phyloP scores from a whole-genome alignment of 2,797 vertebrate genomes.

The Ibycter americanus region DNA sequence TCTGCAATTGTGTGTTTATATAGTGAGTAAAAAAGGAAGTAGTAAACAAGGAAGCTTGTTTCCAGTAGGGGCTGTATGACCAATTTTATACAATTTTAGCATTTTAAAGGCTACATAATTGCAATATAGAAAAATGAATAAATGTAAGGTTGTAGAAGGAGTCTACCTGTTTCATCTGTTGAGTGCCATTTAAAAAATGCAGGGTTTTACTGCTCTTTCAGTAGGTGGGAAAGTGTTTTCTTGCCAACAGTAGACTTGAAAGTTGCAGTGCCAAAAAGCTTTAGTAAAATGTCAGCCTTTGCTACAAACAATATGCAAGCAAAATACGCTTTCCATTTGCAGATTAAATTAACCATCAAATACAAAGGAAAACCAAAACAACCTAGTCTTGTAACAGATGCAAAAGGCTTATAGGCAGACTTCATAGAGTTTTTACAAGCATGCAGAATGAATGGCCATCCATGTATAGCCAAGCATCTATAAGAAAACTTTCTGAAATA shows the following conservation, averaged over 20 bases:
- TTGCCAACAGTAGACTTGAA: not conserved
- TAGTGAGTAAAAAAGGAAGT: not conserved
- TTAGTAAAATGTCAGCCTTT: not conserved
- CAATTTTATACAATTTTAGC: not conserved
- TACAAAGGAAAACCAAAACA: not conserved
- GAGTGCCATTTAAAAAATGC: not conserved
- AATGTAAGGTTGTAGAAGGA: not conserved
- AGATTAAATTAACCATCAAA: not conserved
- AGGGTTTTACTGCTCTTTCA: not conserved
- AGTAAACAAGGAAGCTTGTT: not conserved
- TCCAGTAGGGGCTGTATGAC: not conserved
- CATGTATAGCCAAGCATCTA: conserved; percentile 24
- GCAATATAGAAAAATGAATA: not conserved
- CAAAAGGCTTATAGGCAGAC: conserved; percentile 1
- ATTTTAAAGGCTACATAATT: not conserved
- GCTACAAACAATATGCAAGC: not conserved
- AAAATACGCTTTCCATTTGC: not conserved
- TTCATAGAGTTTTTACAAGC: not conserved
- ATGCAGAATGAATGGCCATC: conserved; percentile 4
- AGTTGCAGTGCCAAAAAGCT: not conserved
- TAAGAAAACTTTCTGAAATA: conserved; percentile 39
- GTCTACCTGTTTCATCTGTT: not conserved
- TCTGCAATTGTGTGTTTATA: not conserved
- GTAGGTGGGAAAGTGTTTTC: not conserved
- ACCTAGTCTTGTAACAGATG: not conserved